Evolutionary conservation across 2,888 invertebrate species (phyloP), one percentile per base, ranked within the genome.

Genomic region (Apodemia hepburni): DNA sequence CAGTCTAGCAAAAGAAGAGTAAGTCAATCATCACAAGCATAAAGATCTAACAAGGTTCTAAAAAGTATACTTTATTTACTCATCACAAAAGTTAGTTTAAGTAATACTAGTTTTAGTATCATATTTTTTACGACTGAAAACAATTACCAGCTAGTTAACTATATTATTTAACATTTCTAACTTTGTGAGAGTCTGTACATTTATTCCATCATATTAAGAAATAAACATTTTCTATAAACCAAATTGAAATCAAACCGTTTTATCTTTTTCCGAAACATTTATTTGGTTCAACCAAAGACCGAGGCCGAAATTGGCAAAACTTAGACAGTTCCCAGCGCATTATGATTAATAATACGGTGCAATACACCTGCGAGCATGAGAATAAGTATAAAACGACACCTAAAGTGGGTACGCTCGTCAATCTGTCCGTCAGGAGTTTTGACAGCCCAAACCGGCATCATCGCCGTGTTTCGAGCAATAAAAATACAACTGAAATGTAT

Each of bases 371-470:
- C 75, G 70, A 73, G 74, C 64, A 73, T 70, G 71, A 73, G 75
- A 86, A 89, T 80, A 83, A 80, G 78, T 80, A 84, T 77, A 87
- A 87, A 86, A 85, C 79, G 75, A 74, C 72, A 70, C 68, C 65
- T 66, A 70, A 54, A 77, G 71, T 80, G 77, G 79, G 77, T 76
- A 80, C 82, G 86, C 85, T 88, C 88, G 90, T 91, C 90, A 90
- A 88, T 90, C 87, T 81, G 78, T 72, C 81, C 84, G 88, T 90
- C 90, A 89, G 77, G 80, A 79, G 76, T 83, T 89, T 84, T 90
- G 90, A 91, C 90, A 90, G 90, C 82, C 80, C 78, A 83, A 85
- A 88, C 88, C 88, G 89, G 84, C 88, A 86, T 89, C 89, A 87
- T 76, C 81, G 82, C 74, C 72, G 76, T 76, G 70, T 62, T 68